Evolutionary conservation across 2,888 invertebrate genomes (phyloP).

Genomic region (Cantharis lateralis): DNA sequence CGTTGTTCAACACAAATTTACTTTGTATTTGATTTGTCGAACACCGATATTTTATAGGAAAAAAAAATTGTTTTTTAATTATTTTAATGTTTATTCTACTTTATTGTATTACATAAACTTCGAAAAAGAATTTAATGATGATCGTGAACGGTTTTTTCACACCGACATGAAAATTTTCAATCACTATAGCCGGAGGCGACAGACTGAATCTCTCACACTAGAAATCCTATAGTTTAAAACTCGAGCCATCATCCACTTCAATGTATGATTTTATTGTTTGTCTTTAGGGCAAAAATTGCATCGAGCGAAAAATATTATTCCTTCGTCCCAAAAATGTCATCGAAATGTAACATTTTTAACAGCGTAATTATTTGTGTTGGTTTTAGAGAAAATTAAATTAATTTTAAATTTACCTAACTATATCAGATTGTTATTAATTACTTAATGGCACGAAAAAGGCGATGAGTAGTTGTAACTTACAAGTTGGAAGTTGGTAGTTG

Average conservation of each 20-base stretch:
- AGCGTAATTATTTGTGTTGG: neutral
- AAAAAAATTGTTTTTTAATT: neutral
- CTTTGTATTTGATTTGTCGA: neutral
- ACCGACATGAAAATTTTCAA: neutral
- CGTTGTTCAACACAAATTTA: neutral
- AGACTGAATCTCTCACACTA: slow-evolving; percentile 14
- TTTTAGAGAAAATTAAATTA: neutral
- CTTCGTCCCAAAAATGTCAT: slow-evolving; percentile 4
- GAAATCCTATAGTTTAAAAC: slow-evolving; percentile 20
- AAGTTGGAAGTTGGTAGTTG: neutral
- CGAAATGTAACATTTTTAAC: neutral
- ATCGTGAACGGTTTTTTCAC: neutral
- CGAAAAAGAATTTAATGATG: neutral
- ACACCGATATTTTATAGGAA: neutral
- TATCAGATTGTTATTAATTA: neutral
- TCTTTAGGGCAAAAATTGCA: slow-evolving; percentile 23
- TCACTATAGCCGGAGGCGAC: slow-evolving; percentile 8
- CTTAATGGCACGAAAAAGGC: neutral
- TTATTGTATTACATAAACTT: neutral
- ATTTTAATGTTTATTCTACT: neutral
- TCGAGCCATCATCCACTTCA: slow-evolving; percentile 23
- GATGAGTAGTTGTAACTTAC: neutral
- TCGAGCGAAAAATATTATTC: slow-evolving; percentile 21
- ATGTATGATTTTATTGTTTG: slow-evolving; percentile 30
- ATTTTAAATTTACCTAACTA: neutral